These are phyloP conservation scores for Puma concolor DNA, from an alignment of 2,113 vertebrate genomes.

Conservation along the genomic window DNA sequence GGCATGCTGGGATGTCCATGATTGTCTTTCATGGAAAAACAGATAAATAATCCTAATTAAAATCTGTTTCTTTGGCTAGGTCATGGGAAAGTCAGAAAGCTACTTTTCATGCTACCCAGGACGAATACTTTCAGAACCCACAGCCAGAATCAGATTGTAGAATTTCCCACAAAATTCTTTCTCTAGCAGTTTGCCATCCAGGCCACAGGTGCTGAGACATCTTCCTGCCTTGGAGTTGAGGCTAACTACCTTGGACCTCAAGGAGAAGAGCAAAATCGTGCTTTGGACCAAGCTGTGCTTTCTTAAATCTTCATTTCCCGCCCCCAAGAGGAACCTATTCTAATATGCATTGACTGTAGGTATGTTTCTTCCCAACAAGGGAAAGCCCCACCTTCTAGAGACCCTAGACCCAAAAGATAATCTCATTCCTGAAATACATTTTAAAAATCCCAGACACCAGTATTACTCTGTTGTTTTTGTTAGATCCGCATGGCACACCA, in stretches of 20 bases:
- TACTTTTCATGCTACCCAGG: not conserved
- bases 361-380: not conserved
- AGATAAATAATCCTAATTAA: not conserved
- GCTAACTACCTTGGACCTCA: not conserved
- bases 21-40: not conserved
- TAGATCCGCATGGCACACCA: not conserved
- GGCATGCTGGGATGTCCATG: not conserved
- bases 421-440: not conserved
- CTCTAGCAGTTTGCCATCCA: not conserved
- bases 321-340: not conserved
- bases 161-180: accelerated
- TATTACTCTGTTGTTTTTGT: not conserved
- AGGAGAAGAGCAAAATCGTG: not conserved
- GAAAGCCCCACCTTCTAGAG: not conserved
- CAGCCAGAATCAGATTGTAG: not conserved
- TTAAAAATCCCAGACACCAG: not conserved
- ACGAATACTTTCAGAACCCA: not conserved
- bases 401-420: not conserved
- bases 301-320: not conserved
- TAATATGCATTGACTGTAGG: not conserved
- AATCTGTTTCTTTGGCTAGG: not conserved
- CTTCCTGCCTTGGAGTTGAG: not conserved
- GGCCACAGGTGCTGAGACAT: accelerated
- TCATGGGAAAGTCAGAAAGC: accelerated
- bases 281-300: not conserved